These are phyloP conservation scores for Musca domestica DNA, from an alignment of 1,140 invertebrate species.

Conservation along the genomic window DNA sequence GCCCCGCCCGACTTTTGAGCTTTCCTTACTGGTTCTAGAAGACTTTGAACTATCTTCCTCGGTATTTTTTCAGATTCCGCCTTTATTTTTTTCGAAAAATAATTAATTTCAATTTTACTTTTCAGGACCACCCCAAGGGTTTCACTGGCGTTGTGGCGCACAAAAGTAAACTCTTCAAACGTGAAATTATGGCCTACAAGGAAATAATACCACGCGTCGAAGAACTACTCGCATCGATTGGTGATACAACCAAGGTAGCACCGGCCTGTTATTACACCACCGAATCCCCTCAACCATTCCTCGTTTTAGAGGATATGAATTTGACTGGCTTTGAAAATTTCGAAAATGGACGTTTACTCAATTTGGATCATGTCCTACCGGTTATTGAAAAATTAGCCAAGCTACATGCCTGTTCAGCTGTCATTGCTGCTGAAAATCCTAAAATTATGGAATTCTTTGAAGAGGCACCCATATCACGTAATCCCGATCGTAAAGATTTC, in stretches of 20 bases:
- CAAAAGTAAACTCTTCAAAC: conserved; percentile 48
- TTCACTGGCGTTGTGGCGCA: conserved; percentile 45
- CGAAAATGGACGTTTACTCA: conserved; percentile 44
- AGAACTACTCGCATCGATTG: conserved; percentile 40
- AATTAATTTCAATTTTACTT: not conserved
- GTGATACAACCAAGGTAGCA: conserved; percentile 45
- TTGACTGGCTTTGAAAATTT: conserved; percentile 44
- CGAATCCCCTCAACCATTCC: conserved; percentile 45
- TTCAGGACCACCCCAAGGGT: conserved; percentile 46
- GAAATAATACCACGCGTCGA: conserved; percentile 46
- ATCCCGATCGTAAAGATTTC: conserved; percentile 50
- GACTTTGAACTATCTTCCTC: too few relatives aligned
- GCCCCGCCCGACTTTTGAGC: too few relatives aligned
- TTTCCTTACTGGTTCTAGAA: too few relatives aligned
- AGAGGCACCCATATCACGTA: conserved; percentile 49
- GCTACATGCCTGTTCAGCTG: conserved; percentile 59
- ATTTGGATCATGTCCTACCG: conserved; percentile 46
- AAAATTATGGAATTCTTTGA: conserved; percentile 45
- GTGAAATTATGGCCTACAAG: conserved; percentile 49
- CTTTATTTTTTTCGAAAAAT: too few relatives aligned
- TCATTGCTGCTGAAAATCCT: conserved; percentile 40
- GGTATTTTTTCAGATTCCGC: too few relatives aligned
- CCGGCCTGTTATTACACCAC: conserved; percentile 52
- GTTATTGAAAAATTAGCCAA: conserved; percentile 58
- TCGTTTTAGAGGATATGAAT: conserved; percentile 47